Base-by-base conservation (phyloP, 2,113 vertebrate species). In the Ceyx melanurus region DNA sequence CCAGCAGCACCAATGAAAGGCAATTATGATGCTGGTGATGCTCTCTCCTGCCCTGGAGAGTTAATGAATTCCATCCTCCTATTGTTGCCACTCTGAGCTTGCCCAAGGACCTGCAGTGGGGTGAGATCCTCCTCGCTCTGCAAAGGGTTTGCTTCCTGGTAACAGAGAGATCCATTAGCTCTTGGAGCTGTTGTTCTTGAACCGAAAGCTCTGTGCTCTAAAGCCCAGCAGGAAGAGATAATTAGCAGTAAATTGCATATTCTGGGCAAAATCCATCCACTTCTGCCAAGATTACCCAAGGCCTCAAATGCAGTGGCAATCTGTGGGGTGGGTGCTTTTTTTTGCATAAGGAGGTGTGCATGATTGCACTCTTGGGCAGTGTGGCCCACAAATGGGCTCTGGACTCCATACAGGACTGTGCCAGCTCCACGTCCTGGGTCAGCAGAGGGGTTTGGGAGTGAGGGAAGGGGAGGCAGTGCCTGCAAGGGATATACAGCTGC, bases 191-290 rank as follows among this genome's bases (percentile, higher is more conserved):
- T 86, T 93, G 86, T 87, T 94, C 91, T 87, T 80, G 40, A 89
- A 80, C 78, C 93, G 92, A 92, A 92, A 90, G 92, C 78, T 93
- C 81, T 92, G 60, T 73, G 60, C 82, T 95, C 84, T 91, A 91
- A 95, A 92, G 89, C 94, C 82, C 94, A 93, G 92, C 94, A 96
- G 95, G 94, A 96, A 95, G 84, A 94, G 75, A 87, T 74, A 95
- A 95, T 96, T 94, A 95, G 71, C 89, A 91, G 83, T 92, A 92
- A 94, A 87, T 93, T 89, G 92, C 92, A 94, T 93, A 95, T 95
- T 95, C 94, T 96, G 89, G 91, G 95, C 87, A 90, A 96, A 95
- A 93, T 85, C 89, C 94, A 89, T 87, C 91, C 84, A 46, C 91
- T 85, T 93, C 80, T 94, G 94, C 92, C 94, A 95, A 92, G 84